Conservation (phyloP, 2,797 vertebrate species). For the Percopsis omiscomaycus region DNA sequence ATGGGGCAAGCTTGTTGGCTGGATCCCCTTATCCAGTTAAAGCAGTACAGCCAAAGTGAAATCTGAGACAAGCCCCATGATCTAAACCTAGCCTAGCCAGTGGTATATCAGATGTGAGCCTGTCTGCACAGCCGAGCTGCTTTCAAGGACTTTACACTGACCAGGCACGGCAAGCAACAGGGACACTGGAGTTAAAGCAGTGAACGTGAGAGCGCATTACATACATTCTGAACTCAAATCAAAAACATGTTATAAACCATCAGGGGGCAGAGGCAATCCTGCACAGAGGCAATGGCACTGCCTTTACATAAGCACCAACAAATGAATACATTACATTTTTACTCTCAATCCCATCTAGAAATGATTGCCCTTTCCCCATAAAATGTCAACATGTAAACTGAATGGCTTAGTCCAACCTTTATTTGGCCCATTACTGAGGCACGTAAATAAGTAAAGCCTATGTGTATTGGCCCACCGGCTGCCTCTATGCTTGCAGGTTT, state of each 20-base stretch:
- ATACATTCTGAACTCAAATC: constrained; percentile 49
- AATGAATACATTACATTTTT: neutral
- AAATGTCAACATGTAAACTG: constrained; percentile 25
- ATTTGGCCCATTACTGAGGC: constrained; percentile 25
- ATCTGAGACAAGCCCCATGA: constrained; percentile 50
- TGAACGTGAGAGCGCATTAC: constrained; percentile 27
- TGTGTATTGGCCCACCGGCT: constrained; percentile 9
- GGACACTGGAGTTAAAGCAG: constrained; percentile 38
- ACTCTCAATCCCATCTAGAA: constrained; percentile 11
- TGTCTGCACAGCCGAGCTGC: constrained; percentile 22
- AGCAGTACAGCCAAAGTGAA: constrained; percentile 60
- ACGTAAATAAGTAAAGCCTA: constrained; percentile 13
- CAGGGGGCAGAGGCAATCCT: constrained; percentile 62
- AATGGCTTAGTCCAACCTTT: constrained; percentile 1
- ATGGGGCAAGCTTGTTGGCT: constrained; percentile 50
- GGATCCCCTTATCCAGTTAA: constrained; percentile 67
- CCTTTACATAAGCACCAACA: neutral
- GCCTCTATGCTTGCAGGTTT: constrained; percentile 66
- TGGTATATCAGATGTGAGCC: constrained; percentile 46
- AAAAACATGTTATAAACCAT: constrained; percentile 54
- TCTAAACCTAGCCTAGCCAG: constrained; percentile 49
- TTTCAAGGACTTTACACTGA: constrained; percentile 21
- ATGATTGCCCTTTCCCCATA: constrained; percentile 31
- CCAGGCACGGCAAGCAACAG: constrained; percentile 40
- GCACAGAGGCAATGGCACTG: constrained; percentile 36